Conservation (phyloP, 1,140 invertebrate species). For the Melitaea cinxia region DNA sequence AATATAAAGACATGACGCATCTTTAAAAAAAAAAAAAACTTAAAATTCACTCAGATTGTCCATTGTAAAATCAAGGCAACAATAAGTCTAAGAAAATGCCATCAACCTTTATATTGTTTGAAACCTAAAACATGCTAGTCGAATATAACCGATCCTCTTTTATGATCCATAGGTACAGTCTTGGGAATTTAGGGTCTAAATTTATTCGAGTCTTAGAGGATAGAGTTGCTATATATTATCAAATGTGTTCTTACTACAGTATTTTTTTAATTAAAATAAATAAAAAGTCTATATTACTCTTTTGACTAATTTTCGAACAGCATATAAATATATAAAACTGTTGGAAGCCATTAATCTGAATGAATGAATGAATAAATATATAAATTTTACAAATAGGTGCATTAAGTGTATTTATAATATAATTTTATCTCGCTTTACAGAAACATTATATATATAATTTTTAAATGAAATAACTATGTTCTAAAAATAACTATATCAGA, state of each 20-base stretch:
- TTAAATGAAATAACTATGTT: conserved; percentile 1
- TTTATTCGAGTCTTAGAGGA: background rate
- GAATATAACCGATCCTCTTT: too few species aligned
- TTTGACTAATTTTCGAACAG: background rate
- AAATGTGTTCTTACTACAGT: background rate
- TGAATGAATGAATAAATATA: too few species aligned
- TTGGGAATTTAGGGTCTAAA: too few species aligned
- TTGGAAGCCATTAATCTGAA: too few species aligned
- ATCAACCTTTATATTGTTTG: too few species aligned
- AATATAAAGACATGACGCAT: too few species aligned
- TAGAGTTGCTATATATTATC: background rate
- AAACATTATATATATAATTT: conserved; percentile 2
- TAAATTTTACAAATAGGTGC: conserved; percentile 15
- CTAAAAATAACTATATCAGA: background rate
- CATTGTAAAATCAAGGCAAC: too few species aligned
- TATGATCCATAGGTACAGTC: too few species aligned
- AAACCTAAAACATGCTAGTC: too few species aligned
- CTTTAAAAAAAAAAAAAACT: too few species aligned
- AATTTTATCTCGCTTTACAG: conserved; percentile 9
- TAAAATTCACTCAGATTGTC: too few species aligned
- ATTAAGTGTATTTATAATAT: conserved; percentile 10
- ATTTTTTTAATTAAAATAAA: background rate
- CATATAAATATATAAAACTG: conserved; percentile 1
- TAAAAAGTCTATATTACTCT: background rate
- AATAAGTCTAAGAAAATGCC: too few species aligned